Evolutionary conservation across 2,797 vertebrate genomes (phyloP).

Genomic region (Paguma larvata): DNA sequence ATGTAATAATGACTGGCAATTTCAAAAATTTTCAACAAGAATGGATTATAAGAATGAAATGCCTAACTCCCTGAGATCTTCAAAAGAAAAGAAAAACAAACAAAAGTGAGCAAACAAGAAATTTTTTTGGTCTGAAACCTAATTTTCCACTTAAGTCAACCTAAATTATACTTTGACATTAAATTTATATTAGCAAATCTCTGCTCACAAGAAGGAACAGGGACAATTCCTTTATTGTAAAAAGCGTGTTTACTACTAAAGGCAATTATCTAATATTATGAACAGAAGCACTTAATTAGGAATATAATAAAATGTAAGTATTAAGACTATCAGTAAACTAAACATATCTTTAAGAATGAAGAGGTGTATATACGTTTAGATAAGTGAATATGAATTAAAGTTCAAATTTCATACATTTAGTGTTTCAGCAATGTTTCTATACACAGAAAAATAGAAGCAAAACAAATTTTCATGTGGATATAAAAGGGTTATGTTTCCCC

Average conservation of each 20-base stretch:
- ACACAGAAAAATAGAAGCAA: neutral
- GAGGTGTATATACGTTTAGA: neutral
- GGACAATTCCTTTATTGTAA: conserved; percentile 6
- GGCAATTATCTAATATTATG: conserved; percentile 3
- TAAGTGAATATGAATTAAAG: neutral
- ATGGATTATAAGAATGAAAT: conserved; percentile 54
- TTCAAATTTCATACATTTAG: conserved; percentile 28
- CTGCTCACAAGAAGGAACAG: neutral
- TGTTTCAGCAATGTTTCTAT: conserved; percentile 49
- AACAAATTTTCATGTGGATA: conserved; percentile 24
- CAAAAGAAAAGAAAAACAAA: conserved; percentile 59
- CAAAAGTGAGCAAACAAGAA: neutral
- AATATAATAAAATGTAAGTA: conserved; percentile 41
- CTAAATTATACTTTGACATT: neutral
- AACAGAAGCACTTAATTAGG: conserved; percentile 39
- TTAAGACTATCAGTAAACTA: conserved; percentile 39
- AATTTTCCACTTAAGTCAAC: conserved; percentile 57
- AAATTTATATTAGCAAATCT: neutral
- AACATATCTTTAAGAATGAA: conserved; percentile 11
- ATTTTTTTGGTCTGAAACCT: conserved; percentile 9
- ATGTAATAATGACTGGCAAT: conserved; percentile 13
- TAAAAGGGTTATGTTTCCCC: conserved; percentile 11
- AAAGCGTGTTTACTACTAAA: neutral
- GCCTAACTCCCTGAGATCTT: neutral
- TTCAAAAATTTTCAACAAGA: conserved; percentile 2